These are phyloP conservation scores for Dexiosoma caninum DNA, from an alignment of 2,888 invertebrate species.

Conservation along the genomic window DNA sequence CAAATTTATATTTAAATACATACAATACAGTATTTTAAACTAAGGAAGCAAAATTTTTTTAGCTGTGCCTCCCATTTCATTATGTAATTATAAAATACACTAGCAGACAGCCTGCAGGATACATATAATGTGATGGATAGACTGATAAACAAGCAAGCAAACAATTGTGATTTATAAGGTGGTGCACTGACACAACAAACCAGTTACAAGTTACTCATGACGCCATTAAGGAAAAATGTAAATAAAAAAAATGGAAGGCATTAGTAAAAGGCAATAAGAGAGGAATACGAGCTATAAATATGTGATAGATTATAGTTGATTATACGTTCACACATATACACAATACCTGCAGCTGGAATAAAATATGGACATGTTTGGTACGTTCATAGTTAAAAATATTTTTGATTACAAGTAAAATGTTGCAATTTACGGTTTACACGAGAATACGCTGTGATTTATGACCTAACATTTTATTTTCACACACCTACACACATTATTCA, in stretches of 20 bases:
- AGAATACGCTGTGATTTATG: neutral
- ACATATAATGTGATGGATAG: neutral
- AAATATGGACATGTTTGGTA: neutral
- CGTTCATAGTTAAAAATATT: neutral
- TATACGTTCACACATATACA: neutral
- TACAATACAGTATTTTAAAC: neutral
- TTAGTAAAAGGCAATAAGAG: neutral
- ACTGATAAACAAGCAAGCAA: neutral
- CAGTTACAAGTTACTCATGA: neutral
- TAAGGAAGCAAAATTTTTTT: neutral
- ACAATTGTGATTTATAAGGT: constrained; percentile 29
- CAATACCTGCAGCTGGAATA: neutral
- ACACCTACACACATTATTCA: neutral
- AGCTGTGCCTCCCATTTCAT: neutral
- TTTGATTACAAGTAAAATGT: constrained; percentile 9
- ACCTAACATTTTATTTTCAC: neutral
- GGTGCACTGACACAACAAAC: neutral
- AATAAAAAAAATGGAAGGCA: neutral
- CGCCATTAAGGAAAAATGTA: constrained; percentile 15
- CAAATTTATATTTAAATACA: too few relatives aligned
- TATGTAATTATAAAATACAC: neutral
- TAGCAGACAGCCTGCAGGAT: neutral
- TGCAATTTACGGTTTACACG: neutral
- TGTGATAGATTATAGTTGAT: neutral
- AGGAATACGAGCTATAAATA: neutral